These are phyloP conservation scores for Alligator sinensis DNA, from an alignment of 2,113 vertebrate species.

Conservation along the genomic window DNA sequence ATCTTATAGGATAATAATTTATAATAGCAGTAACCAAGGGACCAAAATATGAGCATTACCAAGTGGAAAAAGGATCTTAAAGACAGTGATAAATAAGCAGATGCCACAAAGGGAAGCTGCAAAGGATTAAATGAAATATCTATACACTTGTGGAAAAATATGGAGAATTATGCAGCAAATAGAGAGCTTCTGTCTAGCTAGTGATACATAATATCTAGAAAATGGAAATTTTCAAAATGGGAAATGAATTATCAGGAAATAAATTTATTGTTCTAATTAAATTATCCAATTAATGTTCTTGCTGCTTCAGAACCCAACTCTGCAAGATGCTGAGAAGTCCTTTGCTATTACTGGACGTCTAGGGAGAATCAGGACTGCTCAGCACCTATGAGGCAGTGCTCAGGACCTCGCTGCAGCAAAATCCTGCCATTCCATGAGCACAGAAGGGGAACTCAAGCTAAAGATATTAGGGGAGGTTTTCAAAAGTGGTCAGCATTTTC, in stretches of 20 bases:
- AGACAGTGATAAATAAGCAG: conserved; percentile 74
- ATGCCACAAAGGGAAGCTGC: conserved; percentile 46
- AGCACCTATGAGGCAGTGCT: neutral
- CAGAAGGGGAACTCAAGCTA: neutral
- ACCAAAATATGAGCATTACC: conserved; percentile 57
- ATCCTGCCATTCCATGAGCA: neutral
- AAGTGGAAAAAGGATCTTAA: conserved; percentile 46
- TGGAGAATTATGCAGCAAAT: conserved; percentile 38
- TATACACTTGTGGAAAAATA: conserved; percentile 41
- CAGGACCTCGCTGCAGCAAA: neutral
- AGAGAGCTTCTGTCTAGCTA: conserved; percentile 5
- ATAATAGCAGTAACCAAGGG: conserved; percentile 49
- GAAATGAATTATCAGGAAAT: conserved; percentile 28
- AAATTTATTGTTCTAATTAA: conserved; percentile 24
- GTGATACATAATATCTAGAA: neutral
- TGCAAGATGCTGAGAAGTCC: neutral
- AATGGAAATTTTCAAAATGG: conserved; percentile 25
- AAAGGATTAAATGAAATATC: conserved; percentile 62
- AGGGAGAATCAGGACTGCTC: neutral
- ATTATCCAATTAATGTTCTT: neutral
- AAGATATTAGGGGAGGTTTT: neutral
- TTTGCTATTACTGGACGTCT: neutral
- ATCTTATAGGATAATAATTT: conserved; percentile 65
- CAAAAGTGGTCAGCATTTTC: neutral
- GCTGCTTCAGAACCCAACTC: neutral